Evolutionary conservation across 2,888 invertebrate genomes (phyloP).

Genomic region (Alsophila aescularia): DNA sequence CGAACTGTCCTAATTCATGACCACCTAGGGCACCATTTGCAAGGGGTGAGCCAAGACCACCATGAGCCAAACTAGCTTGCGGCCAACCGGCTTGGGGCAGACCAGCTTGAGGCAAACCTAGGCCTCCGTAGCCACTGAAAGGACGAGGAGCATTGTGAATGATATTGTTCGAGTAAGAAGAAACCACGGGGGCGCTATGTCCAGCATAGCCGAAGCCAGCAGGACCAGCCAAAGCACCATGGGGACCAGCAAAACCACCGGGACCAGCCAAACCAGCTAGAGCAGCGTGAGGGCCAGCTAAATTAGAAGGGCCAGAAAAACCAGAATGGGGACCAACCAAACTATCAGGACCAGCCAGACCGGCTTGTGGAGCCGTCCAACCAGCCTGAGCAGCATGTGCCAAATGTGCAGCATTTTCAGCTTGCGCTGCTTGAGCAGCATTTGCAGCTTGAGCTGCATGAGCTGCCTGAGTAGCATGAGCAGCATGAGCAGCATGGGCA

Average conservation of each 20-base stretch:
- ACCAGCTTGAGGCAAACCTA: constrained; percentile 18
- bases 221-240: no score
- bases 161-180: constrained; percentile 37
- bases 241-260: constrained; percentile 21
- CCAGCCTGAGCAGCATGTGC: constrained; percentile 30
- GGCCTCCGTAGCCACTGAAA: constrained; percentile 29
- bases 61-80: constrained; percentile 25
- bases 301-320: constrained; percentile 9
- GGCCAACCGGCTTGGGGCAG: constrained; percentile 26
- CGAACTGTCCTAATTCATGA: constrained; percentile 23
- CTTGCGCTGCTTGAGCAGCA: constrained; percentile 29
- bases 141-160: constrained; percentile 38
- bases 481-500: constrained; percentile 31
- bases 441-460: constrained; percentile 27
- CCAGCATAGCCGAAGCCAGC: constrained; percentile 19
- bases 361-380: constrained; percentile 19
- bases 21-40: constrained; percentile 24
- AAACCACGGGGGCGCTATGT: constrained; percentile 30
- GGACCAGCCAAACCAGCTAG: constrained; percentile 19
- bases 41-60: constrained; percentile 29
- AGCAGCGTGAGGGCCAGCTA: constrained; percentile 27
- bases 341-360: constrained; percentile 16
- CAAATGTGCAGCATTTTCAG: constrained; percentile 29
- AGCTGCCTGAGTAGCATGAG: constrained; percentile 24
- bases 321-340: constrained; percentile 27